Evolutionary conservation across 2,888 invertebrate species (phyloP).

Genomic region (Amphimallon solstitiale): DNA sequence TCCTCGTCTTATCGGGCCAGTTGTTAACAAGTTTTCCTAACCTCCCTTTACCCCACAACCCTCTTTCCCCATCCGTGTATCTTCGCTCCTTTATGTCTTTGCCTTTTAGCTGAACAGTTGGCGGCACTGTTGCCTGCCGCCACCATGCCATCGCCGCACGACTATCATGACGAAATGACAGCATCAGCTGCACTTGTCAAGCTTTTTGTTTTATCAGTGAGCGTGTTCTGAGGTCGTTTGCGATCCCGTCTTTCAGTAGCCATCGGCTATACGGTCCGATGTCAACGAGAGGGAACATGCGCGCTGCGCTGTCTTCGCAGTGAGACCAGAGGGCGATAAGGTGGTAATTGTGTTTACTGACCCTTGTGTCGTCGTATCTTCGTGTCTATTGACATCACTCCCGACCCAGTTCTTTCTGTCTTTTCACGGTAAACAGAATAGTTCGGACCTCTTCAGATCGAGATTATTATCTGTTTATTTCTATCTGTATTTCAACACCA

Average conservation of each 20-base stretch:
- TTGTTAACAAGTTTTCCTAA: conserved; percentile 63
- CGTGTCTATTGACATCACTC: conserved; percentile 23
- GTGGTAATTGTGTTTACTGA: conserved; percentile 33
- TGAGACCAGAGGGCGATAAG: conserved; percentile 5
- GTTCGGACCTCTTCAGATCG: background rate
- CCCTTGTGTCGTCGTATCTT: conserved; percentile 26
- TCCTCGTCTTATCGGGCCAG: conserved; percentile 59
- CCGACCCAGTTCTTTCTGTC: conserved; percentile 13
- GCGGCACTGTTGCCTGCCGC: conserved; percentile 38
- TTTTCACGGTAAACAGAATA: conserved; percentile 5
- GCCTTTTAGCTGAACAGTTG: conserved; percentile 6
- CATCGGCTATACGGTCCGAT: conserved; percentile 2
- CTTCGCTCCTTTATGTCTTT: background rate
- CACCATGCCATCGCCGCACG: background rate
- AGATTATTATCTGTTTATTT: background rate
- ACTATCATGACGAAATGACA: conserved; percentile 46
- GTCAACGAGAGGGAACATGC: too few species aligned
- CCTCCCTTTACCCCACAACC: conserved; percentile 39
- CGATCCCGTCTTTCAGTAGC: conserved; percentile 28
- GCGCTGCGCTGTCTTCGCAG: too few species aligned
- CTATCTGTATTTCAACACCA: background rate
- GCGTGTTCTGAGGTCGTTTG: conserved; percentile 55
- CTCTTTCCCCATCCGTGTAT: background rate
- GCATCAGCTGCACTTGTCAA: conserved; percentile 57
- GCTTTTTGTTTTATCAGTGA: conserved; percentile 58